A percentile compares a stretch with the other conserved stretches of the same genome.
Evolutionary conservation across 1,140 invertebrate genomes (phyloP).

Genomic region (Drosophila ercepeae): DNA sequence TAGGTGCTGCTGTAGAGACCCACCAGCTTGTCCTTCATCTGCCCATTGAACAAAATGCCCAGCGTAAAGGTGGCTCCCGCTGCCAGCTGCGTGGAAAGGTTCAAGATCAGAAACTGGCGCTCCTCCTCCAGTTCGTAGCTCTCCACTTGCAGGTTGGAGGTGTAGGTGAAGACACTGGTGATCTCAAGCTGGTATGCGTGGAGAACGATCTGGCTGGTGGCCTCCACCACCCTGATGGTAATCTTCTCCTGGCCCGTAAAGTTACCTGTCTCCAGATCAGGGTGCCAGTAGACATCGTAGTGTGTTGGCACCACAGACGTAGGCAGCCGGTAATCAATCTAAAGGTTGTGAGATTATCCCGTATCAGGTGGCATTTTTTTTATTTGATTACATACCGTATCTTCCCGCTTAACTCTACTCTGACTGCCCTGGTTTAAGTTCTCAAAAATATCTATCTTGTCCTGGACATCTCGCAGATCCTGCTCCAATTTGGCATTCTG

Average conservation of each 20-base stretch:
- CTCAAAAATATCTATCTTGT: slow-evolving; percentile 55
- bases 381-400: slow-evolving; percentile 24
- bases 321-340: slow-evolving; percentile 87
- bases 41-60: slow-evolving; percentile 83
- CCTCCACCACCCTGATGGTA: slow-evolving; percentile 85
- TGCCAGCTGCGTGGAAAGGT: slow-evolving; percentile 35
- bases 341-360: background rate
- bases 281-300: slow-evolving; percentile 91
- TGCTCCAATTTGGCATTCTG: slow-evolving; percentile 48
- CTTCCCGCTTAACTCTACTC: slow-evolving; percentile 12
- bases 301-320: slow-evolving; percentile 87
- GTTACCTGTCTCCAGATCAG: slow-evolving; percentile 88
- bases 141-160: slow-evolving; percentile 23
- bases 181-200: slow-evolving; percentile 86
- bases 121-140: slow-evolving; percentile 50
- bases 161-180: slow-evolving; percentile 49
- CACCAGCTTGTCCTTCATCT: slow-evolving; percentile 83
- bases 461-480: slow-evolving; percentile 52
- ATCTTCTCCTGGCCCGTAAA: slow-evolving; percentile 90
- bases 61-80: slow-evolving; percentile 36
- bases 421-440: background rate
- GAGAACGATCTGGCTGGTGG: slow-evolving; percentile 87
- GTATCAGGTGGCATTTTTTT: background rate
- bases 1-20: slow-evolving; percentile 84
- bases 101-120: slow-evolving; percentile 68